Percentiles rank a stretch among this genome's conserved stretches.
phyloP scores from a whole-genome alignment of 2,888 invertebrate species.

The Ormyrus rosae region DNA sequence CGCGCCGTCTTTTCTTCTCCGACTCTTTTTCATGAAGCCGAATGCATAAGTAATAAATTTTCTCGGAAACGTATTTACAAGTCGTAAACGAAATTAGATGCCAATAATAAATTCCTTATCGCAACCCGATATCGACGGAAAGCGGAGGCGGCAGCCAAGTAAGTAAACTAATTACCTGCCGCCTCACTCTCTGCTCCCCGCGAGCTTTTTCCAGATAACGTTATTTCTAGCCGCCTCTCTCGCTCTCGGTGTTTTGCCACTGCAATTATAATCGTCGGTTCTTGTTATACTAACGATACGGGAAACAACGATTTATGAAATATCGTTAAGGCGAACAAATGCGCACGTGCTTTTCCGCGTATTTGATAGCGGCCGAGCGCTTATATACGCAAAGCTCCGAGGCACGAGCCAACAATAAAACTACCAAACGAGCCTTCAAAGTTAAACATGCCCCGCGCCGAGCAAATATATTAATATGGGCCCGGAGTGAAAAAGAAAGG shows the following conservation, averaged over 20 bases:
- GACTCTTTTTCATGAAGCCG: conserved; percentile 21
- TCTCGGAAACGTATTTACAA: conserved; percentile 56
- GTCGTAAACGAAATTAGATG: conserved; percentile 57
- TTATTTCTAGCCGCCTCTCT: conserved; percentile 60
- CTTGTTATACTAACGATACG: conserved; percentile 62
- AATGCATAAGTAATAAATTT: conserved; percentile 55
- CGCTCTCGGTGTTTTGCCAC: conserved; percentile 61
- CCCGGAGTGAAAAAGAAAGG: neutral
- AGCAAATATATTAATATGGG: conserved; percentile 23
- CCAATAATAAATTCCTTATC: conserved; percentile 58
- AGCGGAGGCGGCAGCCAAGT: conserved; percentile 57
- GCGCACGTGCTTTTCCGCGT: conserved; percentile 54
- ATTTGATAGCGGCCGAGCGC: conserved; percentile 36
- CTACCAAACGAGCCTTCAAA: conserved; percentile 32
- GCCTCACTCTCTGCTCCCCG: conserved; percentile 60
- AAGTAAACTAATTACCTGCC: conserved; percentile 69
- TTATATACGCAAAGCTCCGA: neutral
- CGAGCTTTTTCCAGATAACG: conserved; percentile 60
- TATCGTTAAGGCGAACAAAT: conserved; percentile 57
- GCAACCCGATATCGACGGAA: conserved; percentile 54
- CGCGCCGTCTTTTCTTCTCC: conserved; percentile 34
- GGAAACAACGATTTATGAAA: conserved; percentile 64
- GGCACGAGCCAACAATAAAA: conserved; percentile 19
- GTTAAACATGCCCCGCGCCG: conserved; percentile 12
- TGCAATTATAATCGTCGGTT: conserved; percentile 64